Evolutionary conservation across 2,797 vertebrate species (phyloP), one percentile per base, ranked within the genome.

Genomic region (Oryzias sinensis): DNA sequence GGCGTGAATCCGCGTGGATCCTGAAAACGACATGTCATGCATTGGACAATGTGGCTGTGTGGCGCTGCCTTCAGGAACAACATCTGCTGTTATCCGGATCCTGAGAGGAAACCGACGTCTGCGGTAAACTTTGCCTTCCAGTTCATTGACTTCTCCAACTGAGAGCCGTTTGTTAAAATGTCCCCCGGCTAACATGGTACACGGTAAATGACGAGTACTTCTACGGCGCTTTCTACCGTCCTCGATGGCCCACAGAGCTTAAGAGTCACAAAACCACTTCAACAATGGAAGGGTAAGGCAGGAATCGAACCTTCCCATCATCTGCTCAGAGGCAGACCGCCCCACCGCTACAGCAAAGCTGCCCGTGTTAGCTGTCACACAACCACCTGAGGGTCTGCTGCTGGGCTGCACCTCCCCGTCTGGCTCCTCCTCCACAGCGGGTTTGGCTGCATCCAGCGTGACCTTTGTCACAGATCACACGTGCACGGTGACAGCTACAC

Each of bases 401-500:
- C 76, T 56, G 73, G 59, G 43, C 20, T 22, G 20, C 20, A 22
- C 20, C 20, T 73, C 68, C 42, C 55, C 29, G 70, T 74, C 64
- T 71, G 56, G 58, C 65, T 81, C 78, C 68, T 73, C 64, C 52
- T 78, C 69, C 77, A 68, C 65, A 65, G 56, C 22, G 0, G 43
- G 60, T 65, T 74, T 70, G 37, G 49, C 69, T 48, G 59, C 58
- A 77, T 84, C 55, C 72, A 74, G 68, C 68, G 76, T 76, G 79
- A 76, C 77, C 67, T 55, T 27, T 17, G 25, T 74, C 81, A 86
- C 74, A 78, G 76, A 81, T 72, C 77, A 83, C 75, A 71, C 20
- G 2, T 22, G 20, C 20, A 22, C 83, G 77, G 68, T 59, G 74
- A 87, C 82, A 82, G 87, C 88, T 84, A 82, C 76, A 66, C 79